Conservation (phyloP, 2,797 vertebrate genomes). For the Sebastes aleutianus region DNA sequence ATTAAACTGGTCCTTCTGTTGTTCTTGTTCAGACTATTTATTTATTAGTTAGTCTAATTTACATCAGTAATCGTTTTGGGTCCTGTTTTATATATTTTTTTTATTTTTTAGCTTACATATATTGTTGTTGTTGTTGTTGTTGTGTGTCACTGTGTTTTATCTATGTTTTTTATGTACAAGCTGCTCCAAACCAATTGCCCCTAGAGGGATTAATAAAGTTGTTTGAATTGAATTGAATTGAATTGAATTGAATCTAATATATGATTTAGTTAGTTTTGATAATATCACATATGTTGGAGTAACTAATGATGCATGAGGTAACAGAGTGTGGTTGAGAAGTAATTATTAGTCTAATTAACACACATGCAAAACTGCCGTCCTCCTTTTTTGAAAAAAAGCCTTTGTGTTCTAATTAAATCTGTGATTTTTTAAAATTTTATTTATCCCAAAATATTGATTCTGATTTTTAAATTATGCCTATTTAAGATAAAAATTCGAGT, state of each 20-base stretch:
- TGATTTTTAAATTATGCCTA: background rate
- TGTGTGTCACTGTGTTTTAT: too few species aligned
- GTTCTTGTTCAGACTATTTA: too few species aligned
- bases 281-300: background rate
- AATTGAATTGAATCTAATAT: background rate
- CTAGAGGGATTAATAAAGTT: too few species aligned
- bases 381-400: background rate
- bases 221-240: too few species aligned
- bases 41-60: too few species aligned
- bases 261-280: background rate
- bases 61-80: too few species aligned
- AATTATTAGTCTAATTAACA: slow-evolving; percentile 36
- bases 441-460: background rate
- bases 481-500: background rate
- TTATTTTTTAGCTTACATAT: too few species aligned
- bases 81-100: too few species aligned
- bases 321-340: background rate
- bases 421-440: background rate
- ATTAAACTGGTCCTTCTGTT: too few species aligned
- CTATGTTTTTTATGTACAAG: too few species aligned
- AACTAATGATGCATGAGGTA: slow-evolving; percentile 18
- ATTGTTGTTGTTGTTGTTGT: too few species aligned
- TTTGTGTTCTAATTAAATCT: background rate
- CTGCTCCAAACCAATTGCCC: too few species aligned
- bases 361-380: background rate